Base-by-base conservation (phyloP, 2,113 vertebrate genomes). In the Aix galericulata region DNA sequence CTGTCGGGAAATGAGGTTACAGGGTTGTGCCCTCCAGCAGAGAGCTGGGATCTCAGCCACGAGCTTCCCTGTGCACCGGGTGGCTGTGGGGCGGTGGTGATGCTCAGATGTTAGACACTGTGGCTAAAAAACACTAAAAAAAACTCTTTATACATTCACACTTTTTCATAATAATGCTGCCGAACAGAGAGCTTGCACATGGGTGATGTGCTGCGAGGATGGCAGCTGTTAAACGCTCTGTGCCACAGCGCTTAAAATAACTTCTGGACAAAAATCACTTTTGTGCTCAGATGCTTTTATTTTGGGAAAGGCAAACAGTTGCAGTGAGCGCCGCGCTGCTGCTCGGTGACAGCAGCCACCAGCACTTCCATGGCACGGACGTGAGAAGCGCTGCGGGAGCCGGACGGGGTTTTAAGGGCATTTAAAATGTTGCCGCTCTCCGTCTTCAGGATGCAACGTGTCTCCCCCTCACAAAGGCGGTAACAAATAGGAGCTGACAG, bases 291-390 rank as follows among this genome's bases (percentile, higher is more conserved):
- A 66, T 14, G 26, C 38, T 17, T 44, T 0, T 40, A 13, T 48
- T 60, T 73, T 56, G 59, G 71, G 71, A 34, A 60, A 38, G 63
- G 64, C 8, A 25, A 48, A 23, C 5, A 9, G 26, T 25, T 26
- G 64, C n/a, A 6, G 42, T 32, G 76, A 26, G 55, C n/a, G 20
- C 23, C 29, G 3, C 15, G 2, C 46, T 4, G 23, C 38, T 20
- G 36, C 12, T 26, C 8, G 6, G 36, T 3, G 8, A 7, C 50
- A 26, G 50, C 40, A 5, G 31, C 27, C 44, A 4, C 56, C 34
- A 2, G 4, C 23, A 1, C 34, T 29, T 6, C 34, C 21, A 1
- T 17, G 8, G 7, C 25, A 9, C 3, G 3, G 8, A 2, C 0
- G 22, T 0, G 3, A 8, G 68, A 36, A 4, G 36, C 6, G 44